Evolutionary conservation across 2,888 invertebrate genomes (phyloP), one percentile per base, ranked within the genome.

Genomic region (Parapristionchus giblindavisi): DNA sequence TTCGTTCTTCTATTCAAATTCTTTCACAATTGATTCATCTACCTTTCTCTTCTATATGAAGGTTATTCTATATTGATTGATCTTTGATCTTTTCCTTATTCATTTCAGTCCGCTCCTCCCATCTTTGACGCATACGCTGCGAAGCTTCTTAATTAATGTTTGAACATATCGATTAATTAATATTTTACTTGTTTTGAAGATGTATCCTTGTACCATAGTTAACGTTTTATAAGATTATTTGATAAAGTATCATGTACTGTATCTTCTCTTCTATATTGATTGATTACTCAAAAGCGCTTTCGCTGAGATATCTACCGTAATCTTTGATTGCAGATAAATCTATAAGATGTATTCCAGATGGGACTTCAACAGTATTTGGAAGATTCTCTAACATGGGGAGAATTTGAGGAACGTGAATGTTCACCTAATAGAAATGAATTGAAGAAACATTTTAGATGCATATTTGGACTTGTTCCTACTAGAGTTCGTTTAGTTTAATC

Each of bases 221-320:
- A n/a, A n/a, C 21, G n/a, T 61, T 24, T 38, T 38, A n/a, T 21
- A 8, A 61, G 61, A 61, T 61, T 58, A 34, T 58, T 3, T 58
- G 36, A 61, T 61, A 61, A 61, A 61, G 61, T 61, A 56, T 56
- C n/a, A n/a, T n/a, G n/a, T n/a, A n/a, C n/a, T n/a, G n/a, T n/a
- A n/a, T n/a, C n/a, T 21, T 36, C 4, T 38, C n/a, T 61, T n/a
- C 2, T 8, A 61, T 27, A 0, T 61, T 11, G n/a, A 11, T 36
- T n/a, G 5, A 2, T 8, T 3, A 36, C n/a, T 38, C n/a, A 1
- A 61, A 38, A 43, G 17, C 43, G 8, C 8, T 38, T 61, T 36
- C 38, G 36, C 6, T 38, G 29, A 61, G 17, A 11, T 38, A 61
- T 36, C n/a, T 61, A n/a, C 36, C 32, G n/a, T 61, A n/a, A 61